phyloP scores from a whole-genome alignment of 2,888 invertebrate genomes.

The Chloroclystis v-ata region DNA sequence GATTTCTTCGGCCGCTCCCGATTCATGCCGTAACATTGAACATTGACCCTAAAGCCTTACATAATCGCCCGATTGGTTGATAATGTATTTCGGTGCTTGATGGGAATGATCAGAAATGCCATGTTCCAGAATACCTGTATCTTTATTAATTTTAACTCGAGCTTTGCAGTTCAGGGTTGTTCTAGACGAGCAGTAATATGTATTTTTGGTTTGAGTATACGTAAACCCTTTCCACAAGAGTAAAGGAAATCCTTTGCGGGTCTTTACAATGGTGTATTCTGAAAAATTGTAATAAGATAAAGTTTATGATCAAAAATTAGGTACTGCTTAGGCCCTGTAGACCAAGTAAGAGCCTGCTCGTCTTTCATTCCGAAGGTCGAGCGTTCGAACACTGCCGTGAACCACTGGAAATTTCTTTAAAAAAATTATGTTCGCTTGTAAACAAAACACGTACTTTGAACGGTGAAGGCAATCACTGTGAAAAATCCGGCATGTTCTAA shows the following conservation, averaged over 20 bases:
- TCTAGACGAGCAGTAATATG: neutral
- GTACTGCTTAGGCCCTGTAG: no score
- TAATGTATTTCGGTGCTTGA: neutral
- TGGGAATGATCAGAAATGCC: neutral
- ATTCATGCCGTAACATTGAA: neutral
- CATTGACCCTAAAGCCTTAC: neutral
- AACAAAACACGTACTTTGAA: no score
- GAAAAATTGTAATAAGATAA: slow-evolving; percentile 5
- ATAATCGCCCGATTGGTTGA: neutral
- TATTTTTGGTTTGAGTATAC: slow-evolving; percentile 8
- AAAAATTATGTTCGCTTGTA: no score
- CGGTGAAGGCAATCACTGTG: no score
- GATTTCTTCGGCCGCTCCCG: no score
- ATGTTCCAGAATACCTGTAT: neutral
- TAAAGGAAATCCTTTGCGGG: slow-evolving; percentile 6
- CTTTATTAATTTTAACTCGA: neutral
- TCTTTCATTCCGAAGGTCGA: no score
- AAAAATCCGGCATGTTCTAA: no score
- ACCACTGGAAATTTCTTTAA: no score
- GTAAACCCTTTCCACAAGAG: slow-evolving; percentile 14
- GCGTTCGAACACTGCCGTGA: no score
- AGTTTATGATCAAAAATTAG: no score
- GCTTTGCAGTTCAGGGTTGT: neutral
- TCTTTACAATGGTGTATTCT: slow-evolving; percentile 12
- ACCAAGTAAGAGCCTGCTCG: no score